Evolutionary conservation across 1,140 invertebrate genomes (phyloP).

Genomic region (Trachymyrmex cornetzi): DNA sequence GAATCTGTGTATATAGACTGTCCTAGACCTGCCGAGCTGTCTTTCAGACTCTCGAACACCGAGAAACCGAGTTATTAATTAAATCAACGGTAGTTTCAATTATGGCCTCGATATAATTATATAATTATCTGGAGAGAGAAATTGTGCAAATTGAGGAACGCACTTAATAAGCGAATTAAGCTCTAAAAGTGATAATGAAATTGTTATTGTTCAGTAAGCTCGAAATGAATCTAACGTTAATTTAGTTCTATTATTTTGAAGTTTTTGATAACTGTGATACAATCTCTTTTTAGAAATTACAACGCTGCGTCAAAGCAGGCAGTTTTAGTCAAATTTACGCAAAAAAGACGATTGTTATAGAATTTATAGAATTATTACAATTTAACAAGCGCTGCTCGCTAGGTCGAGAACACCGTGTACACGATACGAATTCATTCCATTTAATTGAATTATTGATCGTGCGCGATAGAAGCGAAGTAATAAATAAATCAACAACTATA

Average conservation of each 20-base stretch:
- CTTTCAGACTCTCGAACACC: not conserved
- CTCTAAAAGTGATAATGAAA: not conserved
- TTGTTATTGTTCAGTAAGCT: slow-evolving; percentile 3
- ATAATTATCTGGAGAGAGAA: not conserved
- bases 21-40: slow-evolving; percentile 49
- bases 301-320: not conserved
- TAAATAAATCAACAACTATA: slow-evolving; percentile 39
- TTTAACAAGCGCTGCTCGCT: slow-evolving; percentile 12
- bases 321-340: not conserved
- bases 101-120: slow-evolving; percentile 4
- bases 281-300: not conserved
- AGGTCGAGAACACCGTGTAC: slow-evolving; percentile 16
- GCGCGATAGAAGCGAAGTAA: slow-evolving; percentile 27
- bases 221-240: not conserved
- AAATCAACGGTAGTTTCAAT: not conserved
- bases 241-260: slow-evolving; percentile 14
- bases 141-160: not conserved
- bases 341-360: not conserved
- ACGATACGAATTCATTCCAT: slow-evolving; percentile 20
- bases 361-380: not conserved
- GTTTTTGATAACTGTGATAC: not conserved
- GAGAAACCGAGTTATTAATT: not conserved
- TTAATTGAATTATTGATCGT: slow-evolving; percentile 49
- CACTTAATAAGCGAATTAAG: not conserved
- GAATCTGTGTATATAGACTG: slow-evolving; percentile 19